These are phyloP conservation scores for Heliopora coerulea DNA, from an alignment of 92 coral and sea anemone genomes.

Conservation along the genomic window DNA sequence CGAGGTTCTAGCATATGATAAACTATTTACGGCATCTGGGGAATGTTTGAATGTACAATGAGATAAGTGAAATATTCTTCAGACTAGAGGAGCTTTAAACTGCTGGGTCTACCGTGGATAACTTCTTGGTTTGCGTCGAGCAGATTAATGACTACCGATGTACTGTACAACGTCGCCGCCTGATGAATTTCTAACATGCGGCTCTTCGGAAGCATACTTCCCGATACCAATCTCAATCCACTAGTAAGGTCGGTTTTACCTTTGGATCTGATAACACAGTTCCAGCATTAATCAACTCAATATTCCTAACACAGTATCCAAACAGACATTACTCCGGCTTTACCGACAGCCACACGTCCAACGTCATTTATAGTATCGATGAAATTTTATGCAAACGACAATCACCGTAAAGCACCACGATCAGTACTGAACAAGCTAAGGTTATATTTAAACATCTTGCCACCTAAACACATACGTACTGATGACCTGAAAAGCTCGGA, in stretches of 20 bases:
- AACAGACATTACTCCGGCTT: neutral
- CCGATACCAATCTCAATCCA: neutral
- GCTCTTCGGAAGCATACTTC: neutral
- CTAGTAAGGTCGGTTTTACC: neutral
- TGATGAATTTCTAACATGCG: neutral
- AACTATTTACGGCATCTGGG: slow-evolving; percentile 14
- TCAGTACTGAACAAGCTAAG: no score
- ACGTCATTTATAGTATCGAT: no score
- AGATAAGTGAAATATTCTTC: slow-evolving; percentile 18
- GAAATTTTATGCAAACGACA: no score
- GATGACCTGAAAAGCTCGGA: no score
- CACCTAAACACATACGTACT: no score
- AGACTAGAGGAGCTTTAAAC: neutral
- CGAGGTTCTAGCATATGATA: slow-evolving; percentile 14
- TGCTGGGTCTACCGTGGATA: no score
- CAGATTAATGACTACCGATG: no score
- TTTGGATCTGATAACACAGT: neutral
- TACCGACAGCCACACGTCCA: no score
- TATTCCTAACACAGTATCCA: neutral
- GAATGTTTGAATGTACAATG: slow-evolving; percentile 30
- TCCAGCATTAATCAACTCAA: neutral
- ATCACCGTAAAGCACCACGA: no score
- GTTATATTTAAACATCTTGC: no score
- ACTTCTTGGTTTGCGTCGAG: no score
- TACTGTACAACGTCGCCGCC: no score